Conservation (phyloP, 2,113 vertebrate genomes). For the Boulengeromyrus knoepffleri region DNA sequence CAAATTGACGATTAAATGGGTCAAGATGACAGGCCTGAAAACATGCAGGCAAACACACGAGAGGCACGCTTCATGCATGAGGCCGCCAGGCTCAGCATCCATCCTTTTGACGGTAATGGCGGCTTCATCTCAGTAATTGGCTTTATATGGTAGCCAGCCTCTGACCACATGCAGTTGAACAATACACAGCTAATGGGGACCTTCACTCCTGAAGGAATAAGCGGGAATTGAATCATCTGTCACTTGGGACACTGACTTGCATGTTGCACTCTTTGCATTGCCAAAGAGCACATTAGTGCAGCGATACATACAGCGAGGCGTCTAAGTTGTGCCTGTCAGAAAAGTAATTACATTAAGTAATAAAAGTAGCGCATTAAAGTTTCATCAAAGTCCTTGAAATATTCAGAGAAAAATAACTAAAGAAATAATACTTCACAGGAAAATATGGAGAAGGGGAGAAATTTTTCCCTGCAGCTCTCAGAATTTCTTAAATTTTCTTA, state of each 20-base stretch:
- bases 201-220: not conserved
- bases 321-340: not conserved
- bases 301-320: no score
- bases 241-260: not conserved
- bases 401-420: not conserved
- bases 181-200: not conserved
- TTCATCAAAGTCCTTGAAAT: not conserved
- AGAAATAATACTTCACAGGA: not conserved
- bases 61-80: not conserved
- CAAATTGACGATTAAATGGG: not conserved
- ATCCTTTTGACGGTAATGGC: not conserved
- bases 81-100: not conserved
- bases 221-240: not conserved
- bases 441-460: not conserved
- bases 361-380: not conserved
- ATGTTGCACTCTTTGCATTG: not conserved
- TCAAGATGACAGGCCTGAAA: not conserved
- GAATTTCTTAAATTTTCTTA: not conserved
- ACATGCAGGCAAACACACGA: not conserved
- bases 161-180: not conserved
- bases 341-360: not conserved
- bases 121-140: not conserved
- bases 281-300: not conserved
- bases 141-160: not conserved
- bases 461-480: not conserved